These are phyloP conservation scores for Zaprionus lachaisei DNA, from an alignment of 1,140 invertebrate genomes.

Conservation along the genomic window DNA sequence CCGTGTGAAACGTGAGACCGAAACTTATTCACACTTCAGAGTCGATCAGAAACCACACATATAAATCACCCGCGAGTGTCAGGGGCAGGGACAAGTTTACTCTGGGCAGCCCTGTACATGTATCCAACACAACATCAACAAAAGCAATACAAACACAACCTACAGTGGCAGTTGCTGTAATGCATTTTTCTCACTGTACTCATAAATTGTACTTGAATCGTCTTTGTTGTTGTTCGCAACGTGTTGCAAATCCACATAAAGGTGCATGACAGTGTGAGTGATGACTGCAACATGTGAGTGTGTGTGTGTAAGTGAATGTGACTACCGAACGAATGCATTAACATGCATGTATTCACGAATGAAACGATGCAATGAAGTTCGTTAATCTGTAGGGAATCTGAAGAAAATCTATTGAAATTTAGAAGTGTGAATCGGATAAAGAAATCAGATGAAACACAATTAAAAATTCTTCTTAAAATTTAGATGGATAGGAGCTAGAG, in stretches of 20 bases:
- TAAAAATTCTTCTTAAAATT: too few relatives aligned
- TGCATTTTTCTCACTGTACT: slow-evolving; percentile 36
- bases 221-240: slow-evolving; percentile 53
- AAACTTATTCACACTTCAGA: slow-evolving; percentile 15
- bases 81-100: slow-evolving; percentile 9
- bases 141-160: slow-evolving; percentile 18
- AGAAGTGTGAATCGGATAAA: too few relatives aligned
- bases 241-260: slow-evolving; percentile 46
- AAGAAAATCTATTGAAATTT: too few relatives aligned
- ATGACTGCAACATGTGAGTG: background rate
- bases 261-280: slow-evolving; percentile 16
- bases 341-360: slow-evolving; percentile 6
- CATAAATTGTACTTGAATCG: slow-evolving; percentile 52
- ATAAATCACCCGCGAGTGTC: slow-evolving; percentile 9
- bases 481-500: too few relatives aligned
- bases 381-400: slow-evolving; percentile 8
- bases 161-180: slow-evolving; percentile 55
- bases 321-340: slow-evolving; percentile 10
- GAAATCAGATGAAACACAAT: too few relatives aligned
- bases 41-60: slow-evolving; percentile 11
- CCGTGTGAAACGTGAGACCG: slow-evolving; percentile 8
- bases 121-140: slow-evolving; percentile 32
- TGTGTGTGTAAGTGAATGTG: background rate
- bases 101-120: slow-evolving; percentile 10
- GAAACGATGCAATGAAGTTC: slow-evolving; percentile 16